Conservation (phyloP, 1,140 invertebrate species). For the Leucophenga varia region DNA sequence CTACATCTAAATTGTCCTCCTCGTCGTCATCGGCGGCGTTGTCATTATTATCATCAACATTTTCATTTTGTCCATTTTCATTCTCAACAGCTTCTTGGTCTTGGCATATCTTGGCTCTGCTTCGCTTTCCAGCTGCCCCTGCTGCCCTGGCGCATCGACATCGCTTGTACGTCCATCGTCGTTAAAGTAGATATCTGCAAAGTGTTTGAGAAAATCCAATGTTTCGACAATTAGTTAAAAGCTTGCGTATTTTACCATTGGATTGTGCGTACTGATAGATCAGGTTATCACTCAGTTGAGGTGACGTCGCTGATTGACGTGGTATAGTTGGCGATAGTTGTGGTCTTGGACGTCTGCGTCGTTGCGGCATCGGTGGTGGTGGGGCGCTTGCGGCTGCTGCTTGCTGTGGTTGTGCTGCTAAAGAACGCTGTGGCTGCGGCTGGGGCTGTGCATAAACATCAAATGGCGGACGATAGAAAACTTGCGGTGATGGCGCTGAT, state of each 20-base stretch:
- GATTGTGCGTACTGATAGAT: slow-evolving; percentile 50
- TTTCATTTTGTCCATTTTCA: too few relatives aligned
- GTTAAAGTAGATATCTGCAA: slow-evolving; percentile 50
- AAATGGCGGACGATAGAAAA: too few relatives aligned
- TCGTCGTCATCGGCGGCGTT: too few relatives aligned
- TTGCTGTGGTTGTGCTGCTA: too few relatives aligned
- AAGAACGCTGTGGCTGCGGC: slow-evolving; percentile 12
- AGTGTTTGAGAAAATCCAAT: slow-evolving; percentile 54
- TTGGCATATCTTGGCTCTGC: too few relatives aligned
- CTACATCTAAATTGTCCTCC: too few relatives aligned
- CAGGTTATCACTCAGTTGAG: slow-evolving; percentile 30
- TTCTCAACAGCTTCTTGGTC: too few relatives aligned
- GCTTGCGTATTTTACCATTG: slow-evolving; percentile 48
- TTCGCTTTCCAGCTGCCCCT: slow-evolving; percentile 8
- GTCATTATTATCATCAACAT: too few relatives aligned
- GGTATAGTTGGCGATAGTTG: neutral
- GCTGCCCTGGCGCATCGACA: slow-evolving; percentile 11
- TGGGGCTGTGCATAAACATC: slow-evolving; percentile 9
- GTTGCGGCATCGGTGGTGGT: slow-evolving; percentile 1
- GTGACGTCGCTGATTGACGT: slow-evolving; percentile 1
- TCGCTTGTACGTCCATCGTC: neutral
- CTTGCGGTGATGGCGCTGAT: neutral
- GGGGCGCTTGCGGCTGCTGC: neutral
- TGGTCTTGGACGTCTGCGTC: neutral
- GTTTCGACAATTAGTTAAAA: slow-evolving; percentile 53